A percentile compares a stretch with the other conserved stretches of the same genome.
Evolutionary conservation across 2,113 vertebrate genomes (phyloP).

Genomic region (Sus scrofa): DNA sequence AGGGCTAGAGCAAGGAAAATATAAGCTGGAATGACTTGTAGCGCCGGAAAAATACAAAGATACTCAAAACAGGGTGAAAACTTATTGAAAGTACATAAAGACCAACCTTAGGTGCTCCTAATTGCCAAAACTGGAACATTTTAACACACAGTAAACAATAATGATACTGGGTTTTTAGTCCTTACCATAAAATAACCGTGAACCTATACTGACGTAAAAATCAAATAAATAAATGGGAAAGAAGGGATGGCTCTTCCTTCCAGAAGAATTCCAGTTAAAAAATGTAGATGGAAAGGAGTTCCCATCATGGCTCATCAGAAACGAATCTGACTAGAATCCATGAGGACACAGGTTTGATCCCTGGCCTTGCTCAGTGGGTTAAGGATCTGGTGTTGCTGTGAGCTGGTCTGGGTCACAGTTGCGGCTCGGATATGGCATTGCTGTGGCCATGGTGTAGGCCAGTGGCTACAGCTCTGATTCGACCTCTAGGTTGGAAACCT

Average conservation of each 20-base stretch:
- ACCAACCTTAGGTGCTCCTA: not conserved
- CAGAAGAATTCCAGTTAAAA: not conserved
- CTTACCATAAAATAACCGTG: not conserved
- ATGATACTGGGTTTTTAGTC: not conserved
- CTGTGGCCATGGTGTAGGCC: too few relatives aligned
- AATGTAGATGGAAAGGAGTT: not conserved
- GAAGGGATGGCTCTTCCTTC: not conserved
- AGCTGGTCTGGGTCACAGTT: too few relatives aligned
- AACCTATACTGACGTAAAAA: not conserved
- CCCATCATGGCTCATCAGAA: too few relatives aligned
- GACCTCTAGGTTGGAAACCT: too few relatives aligned
- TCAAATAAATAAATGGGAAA: not conserved
- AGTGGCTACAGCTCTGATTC: too few relatives aligned
- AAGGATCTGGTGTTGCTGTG: too few relatives aligned
- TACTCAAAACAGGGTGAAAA: not conserved
- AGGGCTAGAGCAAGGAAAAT: not conserved
- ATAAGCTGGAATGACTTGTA: not conserved
- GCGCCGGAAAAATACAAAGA: not conserved
- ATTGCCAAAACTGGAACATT: not conserved
- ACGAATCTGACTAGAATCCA: too few relatives aligned
- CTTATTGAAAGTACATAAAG: not conserved
- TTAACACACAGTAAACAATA: not conserved
- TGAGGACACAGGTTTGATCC: too few relatives aligned
- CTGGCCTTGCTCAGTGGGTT: too few relatives aligned
- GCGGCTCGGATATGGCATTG: too few relatives aligned